These are phyloP conservation scores for Chunga burmeisteri DNA, from an alignment of 2,113 vertebrate genomes.

Conservation along the genomic window DNA sequence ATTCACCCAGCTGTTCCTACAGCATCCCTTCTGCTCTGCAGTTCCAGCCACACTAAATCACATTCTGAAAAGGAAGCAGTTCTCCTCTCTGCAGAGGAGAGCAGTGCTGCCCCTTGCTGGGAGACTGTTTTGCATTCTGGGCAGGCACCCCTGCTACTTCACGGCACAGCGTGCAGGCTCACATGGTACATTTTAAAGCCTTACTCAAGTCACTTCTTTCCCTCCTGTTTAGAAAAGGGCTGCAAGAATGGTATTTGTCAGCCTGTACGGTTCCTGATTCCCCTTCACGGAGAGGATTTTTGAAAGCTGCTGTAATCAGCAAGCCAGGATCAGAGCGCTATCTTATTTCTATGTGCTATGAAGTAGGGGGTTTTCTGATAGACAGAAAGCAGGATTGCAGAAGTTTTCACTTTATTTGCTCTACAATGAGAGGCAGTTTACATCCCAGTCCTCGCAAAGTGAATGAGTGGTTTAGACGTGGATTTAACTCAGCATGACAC, in stretches of 20 bases:
- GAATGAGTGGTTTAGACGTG: neutral
- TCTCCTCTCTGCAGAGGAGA: neutral
- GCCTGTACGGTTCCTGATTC: neutral
- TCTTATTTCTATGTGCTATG: neutral
- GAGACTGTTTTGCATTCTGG: constrained; percentile 28
- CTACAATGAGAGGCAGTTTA: neutral
- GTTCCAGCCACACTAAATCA: neutral
- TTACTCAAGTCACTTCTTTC: neutral
- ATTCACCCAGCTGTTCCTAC: neutral
- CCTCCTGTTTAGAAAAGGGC: neutral
- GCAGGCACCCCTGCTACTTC: neutral
- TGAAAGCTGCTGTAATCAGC: neutral
- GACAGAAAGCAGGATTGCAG: neutral
- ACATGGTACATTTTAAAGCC: neutral
- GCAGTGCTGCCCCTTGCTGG: constrained; percentile 60
- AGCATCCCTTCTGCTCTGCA: neutral
- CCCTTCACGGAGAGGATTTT: neutral
- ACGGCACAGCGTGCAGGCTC: neutral
- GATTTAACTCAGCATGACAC: neutral
- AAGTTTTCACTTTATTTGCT: neutral
- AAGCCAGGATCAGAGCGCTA: neutral
- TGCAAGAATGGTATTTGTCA: neutral
- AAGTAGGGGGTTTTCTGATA: neutral
- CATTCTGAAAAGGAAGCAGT: neutral
- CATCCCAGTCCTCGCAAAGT: neutral